Percentiles rank a stretch among this genome's conserved stretches.
Evolutionary conservation across 2,113 vertebrate species (phyloP).

Genomic region (Camelus dromedarius): DNA sequence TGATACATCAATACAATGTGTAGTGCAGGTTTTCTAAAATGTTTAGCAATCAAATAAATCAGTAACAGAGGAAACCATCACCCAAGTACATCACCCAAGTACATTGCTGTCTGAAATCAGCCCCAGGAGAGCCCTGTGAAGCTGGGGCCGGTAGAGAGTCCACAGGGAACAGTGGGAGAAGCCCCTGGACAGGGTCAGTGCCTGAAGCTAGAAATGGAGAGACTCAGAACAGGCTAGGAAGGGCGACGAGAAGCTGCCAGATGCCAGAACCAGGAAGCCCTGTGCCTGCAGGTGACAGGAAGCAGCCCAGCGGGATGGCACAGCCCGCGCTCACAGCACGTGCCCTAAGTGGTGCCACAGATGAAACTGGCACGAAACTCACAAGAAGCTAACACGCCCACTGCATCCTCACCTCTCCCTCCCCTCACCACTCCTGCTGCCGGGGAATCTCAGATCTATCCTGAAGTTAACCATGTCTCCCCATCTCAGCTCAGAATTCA

Average conservation of each 20-base stretch:
- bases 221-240: not conserved
- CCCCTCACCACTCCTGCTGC: not conserved
- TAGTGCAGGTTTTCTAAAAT: constrained; percentile 22
- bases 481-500: not conserved
- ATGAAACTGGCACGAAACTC: constrained; percentile 32
- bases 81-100: not conserved
- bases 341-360: not conserved
- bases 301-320: not conserved
- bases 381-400: not conserved
- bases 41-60: constrained; percentile 39
- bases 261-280: not conserved
- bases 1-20: not conserved
- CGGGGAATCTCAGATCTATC: not conserved
- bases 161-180: not conserved
- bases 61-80: constrained; percentile 21
- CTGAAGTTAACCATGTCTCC: not conserved
- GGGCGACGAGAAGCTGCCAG: not conserved
- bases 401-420: not conserved
- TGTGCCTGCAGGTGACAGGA: not conserved
- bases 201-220: not conserved
- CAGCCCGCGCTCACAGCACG: not conserved
- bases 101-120: not conserved
- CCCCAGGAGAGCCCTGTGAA: not conserved
- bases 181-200: not conserved
- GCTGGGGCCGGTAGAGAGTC: not conserved